These are phyloP conservation scores for Betta splendens DNA, from an alignment of 2,797 vertebrate species.

Conservation along the genomic window DNA sequence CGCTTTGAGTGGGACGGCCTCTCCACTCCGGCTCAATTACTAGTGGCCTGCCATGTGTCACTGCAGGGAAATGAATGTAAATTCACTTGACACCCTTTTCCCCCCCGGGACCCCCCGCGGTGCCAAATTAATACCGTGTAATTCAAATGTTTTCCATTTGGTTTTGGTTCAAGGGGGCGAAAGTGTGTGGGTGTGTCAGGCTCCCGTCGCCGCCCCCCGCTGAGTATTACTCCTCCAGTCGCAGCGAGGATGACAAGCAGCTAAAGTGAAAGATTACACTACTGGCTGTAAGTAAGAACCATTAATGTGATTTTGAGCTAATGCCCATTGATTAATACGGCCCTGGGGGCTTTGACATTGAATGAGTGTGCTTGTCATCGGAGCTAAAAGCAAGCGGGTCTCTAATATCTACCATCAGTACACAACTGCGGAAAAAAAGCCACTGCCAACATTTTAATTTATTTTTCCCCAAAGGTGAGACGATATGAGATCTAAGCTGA, in stretches of 20 bases:
- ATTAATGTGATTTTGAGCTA: constrained; percentile 73
- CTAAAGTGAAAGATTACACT: constrained; percentile 60
- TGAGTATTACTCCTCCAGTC: constrained; percentile 29
- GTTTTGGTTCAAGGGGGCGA: constrained; percentile 33
- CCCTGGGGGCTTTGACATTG: constrained; percentile 56
- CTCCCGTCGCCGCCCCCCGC: constrained; percentile 18
- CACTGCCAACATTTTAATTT: constrained; percentile 57
- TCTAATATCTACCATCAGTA: constrained; percentile 60
- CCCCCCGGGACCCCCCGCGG: constrained; percentile 25
- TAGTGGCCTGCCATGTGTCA: constrained; percentile 21
- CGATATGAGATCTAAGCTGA: constrained; percentile 54
- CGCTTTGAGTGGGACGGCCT: constrained; percentile 5
- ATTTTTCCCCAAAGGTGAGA: constrained; percentile 62
- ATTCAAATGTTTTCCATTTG: constrained; percentile 42
- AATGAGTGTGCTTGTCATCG: constrained; percentile 61
- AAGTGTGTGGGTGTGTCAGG: constrained; percentile 20
- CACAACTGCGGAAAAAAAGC: constrained; percentile 19
- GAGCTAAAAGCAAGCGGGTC: constrained; percentile 41
- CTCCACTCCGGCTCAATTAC: constrained; percentile 33
- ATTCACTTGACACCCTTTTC: constrained; percentile 46
- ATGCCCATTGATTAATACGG: constrained; percentile 69
- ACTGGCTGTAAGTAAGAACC: constrained; percentile 53
- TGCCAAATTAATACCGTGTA: constrained; percentile 49
- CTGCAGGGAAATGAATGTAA: constrained; percentile 49
- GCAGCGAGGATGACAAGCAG: constrained; percentile 45